These are phyloP conservation scores for Acanthis flammea DNA, from an alignment of 2,797 vertebrate genomes.

Conservation along the genomic window DNA sequence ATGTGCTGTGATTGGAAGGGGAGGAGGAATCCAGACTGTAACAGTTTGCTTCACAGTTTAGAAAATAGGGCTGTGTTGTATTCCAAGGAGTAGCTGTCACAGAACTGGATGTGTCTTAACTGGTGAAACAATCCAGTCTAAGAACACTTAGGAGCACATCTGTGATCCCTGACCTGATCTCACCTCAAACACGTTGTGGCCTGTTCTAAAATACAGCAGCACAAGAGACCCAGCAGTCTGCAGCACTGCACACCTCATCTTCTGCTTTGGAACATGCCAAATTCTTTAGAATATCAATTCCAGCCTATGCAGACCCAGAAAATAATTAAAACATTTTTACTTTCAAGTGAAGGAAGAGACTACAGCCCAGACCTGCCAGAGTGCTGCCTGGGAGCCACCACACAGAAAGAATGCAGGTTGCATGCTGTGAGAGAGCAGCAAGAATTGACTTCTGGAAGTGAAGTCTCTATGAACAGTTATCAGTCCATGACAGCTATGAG, in stretches of 20 bases:
- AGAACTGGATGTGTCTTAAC: neutral
- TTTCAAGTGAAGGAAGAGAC: neutral
- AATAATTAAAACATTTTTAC: rapidly evolving
- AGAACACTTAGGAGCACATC: neutral
- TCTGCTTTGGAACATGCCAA: neutral
- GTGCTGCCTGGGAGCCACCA: neutral
- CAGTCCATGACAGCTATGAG: neutral
- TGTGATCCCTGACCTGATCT: neutral
- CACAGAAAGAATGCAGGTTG: neutral
- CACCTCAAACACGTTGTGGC: rapidly evolving
- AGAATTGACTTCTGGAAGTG: neutral
- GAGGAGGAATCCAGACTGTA: neutral
- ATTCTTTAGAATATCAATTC: neutral
- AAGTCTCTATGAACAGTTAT: neutral
- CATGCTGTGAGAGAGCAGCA: neutral
- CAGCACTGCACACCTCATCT: rapidly evolving
- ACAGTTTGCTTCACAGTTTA: neutral
- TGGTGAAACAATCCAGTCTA: neutral
- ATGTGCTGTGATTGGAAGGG: neutral
- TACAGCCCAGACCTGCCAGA: neutral
- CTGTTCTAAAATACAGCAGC: neutral
- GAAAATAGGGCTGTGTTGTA: neutral
- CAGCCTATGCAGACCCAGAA: neutral
- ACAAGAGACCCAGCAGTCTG: neutral
- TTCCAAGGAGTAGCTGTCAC: neutral